phyloP scores from a whole-genome alignment of 2,113 vertebrate species.

The Gavialis gangeticus region DNA sequence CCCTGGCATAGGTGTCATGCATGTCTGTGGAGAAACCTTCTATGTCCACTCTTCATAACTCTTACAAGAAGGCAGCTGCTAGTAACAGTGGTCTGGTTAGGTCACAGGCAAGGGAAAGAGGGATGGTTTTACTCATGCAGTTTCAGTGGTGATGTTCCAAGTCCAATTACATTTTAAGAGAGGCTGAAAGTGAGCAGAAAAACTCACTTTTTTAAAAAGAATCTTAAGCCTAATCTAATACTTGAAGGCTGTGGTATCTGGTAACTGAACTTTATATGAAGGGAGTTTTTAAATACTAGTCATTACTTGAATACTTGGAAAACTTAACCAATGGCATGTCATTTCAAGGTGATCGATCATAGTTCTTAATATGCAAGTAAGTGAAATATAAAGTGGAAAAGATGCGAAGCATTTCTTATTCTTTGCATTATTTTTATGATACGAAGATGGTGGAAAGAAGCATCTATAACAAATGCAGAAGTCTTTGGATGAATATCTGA shows the following conservation, averaged over 20 bases:
- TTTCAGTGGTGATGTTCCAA: not conserved
- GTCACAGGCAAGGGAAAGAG: not conserved
- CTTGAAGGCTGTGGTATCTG: not conserved
- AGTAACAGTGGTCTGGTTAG: not conserved
- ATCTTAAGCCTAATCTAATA: not conserved
- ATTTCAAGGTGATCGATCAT: too few species aligned
- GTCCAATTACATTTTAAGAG: not conserved
- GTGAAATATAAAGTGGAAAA: too few species aligned
- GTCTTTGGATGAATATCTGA: not conserved
- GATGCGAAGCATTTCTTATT: too few species aligned
- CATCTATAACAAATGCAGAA: too few species aligned
- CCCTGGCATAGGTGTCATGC: not conserved
- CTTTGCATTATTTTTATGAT: not conserved
- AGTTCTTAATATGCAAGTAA: too few species aligned
- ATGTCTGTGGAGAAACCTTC: not conserved
- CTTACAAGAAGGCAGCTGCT: not conserved
- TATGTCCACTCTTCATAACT: not conserved
- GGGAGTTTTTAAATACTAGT: too few species aligned
- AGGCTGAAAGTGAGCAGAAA: not conserved
- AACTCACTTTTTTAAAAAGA: not conserved
- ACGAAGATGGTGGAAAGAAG: not conserved
- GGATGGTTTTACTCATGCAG: not conserved
- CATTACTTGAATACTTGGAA: too few species aligned
- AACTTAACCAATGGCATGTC: too few species aligned
- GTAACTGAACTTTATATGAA: not conserved